Evolutionary conservation across 1,140 invertebrate species (phyloP), one percentile per base, ranked within the genome.

Genomic region (Aphaenogaster floridana): DNA sequence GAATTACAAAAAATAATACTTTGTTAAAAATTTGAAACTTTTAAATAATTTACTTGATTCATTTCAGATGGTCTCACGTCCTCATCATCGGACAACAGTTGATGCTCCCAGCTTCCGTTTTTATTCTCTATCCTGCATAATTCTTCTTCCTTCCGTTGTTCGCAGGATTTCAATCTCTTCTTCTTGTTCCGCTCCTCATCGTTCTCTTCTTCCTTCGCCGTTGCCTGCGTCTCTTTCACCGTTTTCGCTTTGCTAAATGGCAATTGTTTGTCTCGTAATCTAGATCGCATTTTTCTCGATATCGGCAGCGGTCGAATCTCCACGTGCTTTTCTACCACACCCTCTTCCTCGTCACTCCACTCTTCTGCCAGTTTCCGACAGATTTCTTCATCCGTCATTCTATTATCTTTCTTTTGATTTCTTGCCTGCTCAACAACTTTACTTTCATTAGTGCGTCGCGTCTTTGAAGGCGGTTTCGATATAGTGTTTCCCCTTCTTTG

Each of bases 301-400:
- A 85, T 9, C 6, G 61, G 57, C 71, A 89, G 2, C 21, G 86
- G 69, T 42, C 87, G 87, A 36, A 81, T 72, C 21, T 76, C 48
- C 4, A 34, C 42, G 15, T 64, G 54, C 39, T 92, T 63, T 50
- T 39, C 71, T 2, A 54, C 7, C 15, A 42, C 50, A 21, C 11
- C 36, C 3, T 57, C 59, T 3, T 45, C 21, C 36, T 78, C 57
- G 0, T 77, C 36, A 21, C 13, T 48, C 64, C 63, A 80, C 2
- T 61, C 34, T 52, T 78, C 84, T 28, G 86, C 36, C 36, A 88
- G 59, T 36, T 84, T 54, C 54, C 50, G 48, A 52, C 45, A 28
- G 9, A 90, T 84, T 66, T 92, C 89, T 54, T 87, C 64, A 1
- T 91, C 79, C 3, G 63, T 89, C 13, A 91, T 8, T 28, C 13